A percentile compares a stretch with the other conserved stretches of the same genome.
These are phyloP conservation scores for Palythoa heliodiscus DNA, from an alignment of 92 coral and sea anemone species.

Conservation along the genomic window DNA sequence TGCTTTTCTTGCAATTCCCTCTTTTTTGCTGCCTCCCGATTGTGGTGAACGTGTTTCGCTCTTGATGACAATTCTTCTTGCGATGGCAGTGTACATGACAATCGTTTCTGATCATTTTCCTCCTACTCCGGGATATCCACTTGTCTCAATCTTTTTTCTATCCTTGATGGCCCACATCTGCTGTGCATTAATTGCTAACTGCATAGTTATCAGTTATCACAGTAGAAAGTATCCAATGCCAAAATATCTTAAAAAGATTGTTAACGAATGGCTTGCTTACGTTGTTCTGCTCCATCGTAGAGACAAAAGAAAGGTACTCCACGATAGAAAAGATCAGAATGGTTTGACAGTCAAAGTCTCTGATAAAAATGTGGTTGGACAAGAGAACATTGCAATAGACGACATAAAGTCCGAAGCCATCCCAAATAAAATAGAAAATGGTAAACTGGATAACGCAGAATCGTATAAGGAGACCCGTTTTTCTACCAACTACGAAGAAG, in stretches of 20 bases:
- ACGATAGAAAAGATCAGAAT: too few relatives aligned
- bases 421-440: background rate
- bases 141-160: slow-evolving; percentile 13
- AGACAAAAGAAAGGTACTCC: background rate
- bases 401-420: background rate
- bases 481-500: background rate
- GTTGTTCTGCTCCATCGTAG: too few relatives aligned
- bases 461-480: too few relatives aligned
- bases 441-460: background rate
- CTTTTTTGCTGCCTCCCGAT: slow-evolving; percentile 14
- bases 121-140: slow-evolving; percentile 7
- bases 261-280: too few relatives aligned
- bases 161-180: background rate
- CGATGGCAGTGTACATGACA: slow-evolving; percentile 14
- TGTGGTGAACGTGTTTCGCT: slow-evolving; percentile 31
- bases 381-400: too few relatives aligned
- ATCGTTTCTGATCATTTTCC: slow-evolving; percentile 11
- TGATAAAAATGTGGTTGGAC: too few relatives aligned
- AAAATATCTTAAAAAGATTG: too few relatives aligned
- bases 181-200: slow-evolving; percentile 5
- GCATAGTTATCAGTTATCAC: background rate
- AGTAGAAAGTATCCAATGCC: background rate
- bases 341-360: too few relatives aligned
- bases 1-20: background rate
- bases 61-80: background rate